A percentile compares a stretch with the other conserved stretches of the same genome.
Conservation (phyloP, 2,797 vertebrate species). For the Simalia tracyae region DNA sequence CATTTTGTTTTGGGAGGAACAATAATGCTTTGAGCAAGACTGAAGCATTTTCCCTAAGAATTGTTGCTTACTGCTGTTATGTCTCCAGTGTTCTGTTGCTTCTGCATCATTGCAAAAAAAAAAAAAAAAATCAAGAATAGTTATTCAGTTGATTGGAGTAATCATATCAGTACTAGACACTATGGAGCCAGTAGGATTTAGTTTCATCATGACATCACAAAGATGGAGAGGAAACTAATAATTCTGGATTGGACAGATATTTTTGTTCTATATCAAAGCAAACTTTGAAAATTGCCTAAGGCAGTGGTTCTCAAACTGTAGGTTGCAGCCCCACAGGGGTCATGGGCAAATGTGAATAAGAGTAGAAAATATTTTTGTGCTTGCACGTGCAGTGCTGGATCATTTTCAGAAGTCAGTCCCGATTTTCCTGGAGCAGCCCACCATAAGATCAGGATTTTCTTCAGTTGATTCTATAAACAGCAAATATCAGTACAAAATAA, state of each 20-base stretch:
- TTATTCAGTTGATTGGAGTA: background rate
- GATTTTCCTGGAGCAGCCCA: background rate
- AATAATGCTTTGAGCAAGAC: background rate
- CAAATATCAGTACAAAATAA: background rate
- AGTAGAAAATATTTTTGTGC: background rate
- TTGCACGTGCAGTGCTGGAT: background rate
- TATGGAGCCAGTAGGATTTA: background rate
- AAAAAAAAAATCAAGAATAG: background rate
- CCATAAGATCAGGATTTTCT: background rate
- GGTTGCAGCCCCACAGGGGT: background rate
- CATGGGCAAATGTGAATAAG: background rate
- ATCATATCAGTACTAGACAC: background rate
- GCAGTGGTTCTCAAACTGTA: background rate
- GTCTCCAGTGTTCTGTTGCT: background rate
- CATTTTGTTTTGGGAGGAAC: background rate
- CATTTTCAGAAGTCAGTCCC: background rate
- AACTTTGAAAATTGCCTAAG: background rate
- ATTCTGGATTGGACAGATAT: background rate
- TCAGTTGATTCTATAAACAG: background rate
- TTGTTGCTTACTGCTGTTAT: background rate
- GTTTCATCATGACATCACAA: background rate
- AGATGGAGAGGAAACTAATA: background rate
- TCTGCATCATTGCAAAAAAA: background rate
- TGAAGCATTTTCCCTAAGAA: background rate
- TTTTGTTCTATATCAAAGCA: background rate